Evolutionary conservation across 2,888 invertebrate genomes (phyloP), one percentile per base, ranked within the genome.

Genomic region (Scrobipalpa costella): DNA sequence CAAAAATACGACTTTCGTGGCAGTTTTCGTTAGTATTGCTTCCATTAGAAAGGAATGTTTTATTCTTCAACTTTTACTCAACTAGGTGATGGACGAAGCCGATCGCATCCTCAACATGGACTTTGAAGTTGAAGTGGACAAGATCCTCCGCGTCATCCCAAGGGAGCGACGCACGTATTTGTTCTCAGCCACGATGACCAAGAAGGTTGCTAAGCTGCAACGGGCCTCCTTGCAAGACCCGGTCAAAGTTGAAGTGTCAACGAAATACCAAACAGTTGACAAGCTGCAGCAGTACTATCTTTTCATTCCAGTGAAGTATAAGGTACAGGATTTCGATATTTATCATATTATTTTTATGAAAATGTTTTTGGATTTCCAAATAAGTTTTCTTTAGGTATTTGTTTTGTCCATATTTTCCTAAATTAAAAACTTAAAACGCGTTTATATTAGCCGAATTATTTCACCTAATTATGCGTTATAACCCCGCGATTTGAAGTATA

Each of bases 141-240:
- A 99, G 89, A 99, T 99, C 64, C 87, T 99, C 1, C 95, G 88
- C 0, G 96, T 95, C 0, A 95, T 99, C 63, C 99, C 99, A 0
- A 93, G 96, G 34, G 98, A 99, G 74, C 93, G 99, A 3, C 93
- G 94, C 66, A 99, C 99, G 0, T 97, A 96, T 77, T 91, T 99
- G 13, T 99, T 99, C 90, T 99, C 99, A 0, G 99, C 99, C 0
- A 99, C 99, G 0, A 99, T 99, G 99, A 99, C 99, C 0, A 98
- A 97, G 80, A 98, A 98, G 85, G 90, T 99, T 0, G 96, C 97
- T 74, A 99, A 99, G 82, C 88, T 99, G 34, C 99, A 99, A 84
- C 92, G 99, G 47, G 99, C 99, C 0, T 99, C 98, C 0, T 87
- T 99, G 7, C 94, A 94, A 72, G 96, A 99, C 84, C 99, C 99